Evolutionary conservation across 2,888 invertebrate genomes (phyloP), one percentile per base, ranked within the genome.

Genomic region (Tolmerus cingulatus): DNA sequence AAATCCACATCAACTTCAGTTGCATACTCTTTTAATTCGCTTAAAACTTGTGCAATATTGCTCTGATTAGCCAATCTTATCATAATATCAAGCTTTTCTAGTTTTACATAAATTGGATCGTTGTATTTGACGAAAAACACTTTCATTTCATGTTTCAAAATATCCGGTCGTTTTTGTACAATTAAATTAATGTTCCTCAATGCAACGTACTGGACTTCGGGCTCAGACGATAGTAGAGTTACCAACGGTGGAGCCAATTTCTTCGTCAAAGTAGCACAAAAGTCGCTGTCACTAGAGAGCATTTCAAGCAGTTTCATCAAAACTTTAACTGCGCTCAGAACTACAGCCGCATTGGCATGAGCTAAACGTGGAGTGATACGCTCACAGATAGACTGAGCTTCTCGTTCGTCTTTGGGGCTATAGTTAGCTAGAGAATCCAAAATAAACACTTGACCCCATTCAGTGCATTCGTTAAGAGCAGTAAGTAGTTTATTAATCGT

Each of bases 101-200:
- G 94, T 92, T 99, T 99, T 74, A 99, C 99, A 93, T 99, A 99
- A 92, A 99, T 99, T 0, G 99, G 99, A 93, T 99, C 99, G 93
- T 99, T 99, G 94, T 99, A 99, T 92, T 99, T 99, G 55, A 99
- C 99, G 92, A 99, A 99, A 94, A 99, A 99, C 88, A 98, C 98
- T 94, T 99, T 99, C 99, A 99, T 99, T 93, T 99, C 99, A 91
- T 99, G 98, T 92, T 99, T 99, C 77, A 99, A 93, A 90, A 99
- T 99, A 88, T 99, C 99, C 0, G 99, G 98, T 74, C 99, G 95
- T 93, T 99, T 99, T 93, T 99, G 99, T 19, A 99, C 99, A 89
- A 99, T 99, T 78, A 99, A 94, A 93, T 99, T 99, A 91, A 99
- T 99, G 93, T 99, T 99, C 89, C 99, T 93, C 87, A 99, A 93